These are phyloP conservation scores for Horisme vitalbata DNA, from an alignment of 2,888 invertebrate species.

Conservation along the genomic window DNA sequence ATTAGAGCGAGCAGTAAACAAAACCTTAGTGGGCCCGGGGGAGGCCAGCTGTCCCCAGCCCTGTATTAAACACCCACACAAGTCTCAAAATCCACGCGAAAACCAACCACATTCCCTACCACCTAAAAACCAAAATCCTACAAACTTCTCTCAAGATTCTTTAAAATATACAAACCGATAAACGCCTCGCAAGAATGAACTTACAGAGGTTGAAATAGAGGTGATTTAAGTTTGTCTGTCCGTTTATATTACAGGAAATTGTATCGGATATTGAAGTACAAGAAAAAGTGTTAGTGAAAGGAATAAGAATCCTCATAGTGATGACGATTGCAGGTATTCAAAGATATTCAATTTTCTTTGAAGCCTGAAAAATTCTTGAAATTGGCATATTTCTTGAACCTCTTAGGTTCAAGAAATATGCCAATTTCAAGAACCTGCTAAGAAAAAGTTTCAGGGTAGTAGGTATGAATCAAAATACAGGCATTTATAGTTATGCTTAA, in stretches of 20 bases:
- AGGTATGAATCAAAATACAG: no score
- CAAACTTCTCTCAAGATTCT: not conserved
- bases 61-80: slow-evolving; percentile 76
- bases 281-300: slow-evolving; percentile 50
- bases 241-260: slow-evolving; percentile 57
- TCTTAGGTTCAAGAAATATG: no score
- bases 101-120: slow-evolving; percentile 27
- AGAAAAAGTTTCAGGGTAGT: no score
- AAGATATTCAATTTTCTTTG: no score
- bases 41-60: slow-evolving; percentile 80
- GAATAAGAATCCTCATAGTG: slow-evolving; percentile 40
- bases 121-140: slow-evolving; percentile 32
- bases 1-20: slow-evolving; percentile 75
- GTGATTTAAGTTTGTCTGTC: slow-evolving; percentile 33
- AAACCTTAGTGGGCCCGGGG: slow-evolving; percentile 69
- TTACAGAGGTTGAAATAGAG: slow-evolving; percentile 38
- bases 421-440: no score
- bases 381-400: no score
- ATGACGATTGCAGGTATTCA: slow-evolving; percentile 22
- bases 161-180: slow-evolving; percentile 24
- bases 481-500: no score
- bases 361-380: no score
- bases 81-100: slow-evolving; percentile 36
- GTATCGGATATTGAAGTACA: slow-evolving; percentile 54
- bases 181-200: slow-evolving; percentile 39